Percentiles rank a stretch among this genome's conserved stretches.
These are phyloP conservation scores for Polydrusus cervinus DNA, from an alignment of 2,888 invertebrate species.

Conservation along the genomic window DNA sequence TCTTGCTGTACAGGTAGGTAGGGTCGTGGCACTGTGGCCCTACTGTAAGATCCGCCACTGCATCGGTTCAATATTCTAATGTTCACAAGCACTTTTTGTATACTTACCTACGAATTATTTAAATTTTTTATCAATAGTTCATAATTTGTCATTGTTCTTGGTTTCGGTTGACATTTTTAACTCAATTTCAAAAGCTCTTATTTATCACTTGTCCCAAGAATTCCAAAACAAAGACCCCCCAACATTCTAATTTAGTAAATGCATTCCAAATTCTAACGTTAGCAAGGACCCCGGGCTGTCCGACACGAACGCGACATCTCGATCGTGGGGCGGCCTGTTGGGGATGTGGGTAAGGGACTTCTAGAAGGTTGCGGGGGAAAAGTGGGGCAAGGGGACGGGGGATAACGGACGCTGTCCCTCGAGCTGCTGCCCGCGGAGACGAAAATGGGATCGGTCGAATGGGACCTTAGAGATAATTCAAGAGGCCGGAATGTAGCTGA, in stretches of 20 bases:
- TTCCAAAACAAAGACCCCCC: slow-evolving; percentile 33
- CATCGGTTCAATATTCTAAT: too few species aligned
- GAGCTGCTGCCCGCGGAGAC: slow-evolving; percentile 30
- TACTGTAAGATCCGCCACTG: too few species aligned
- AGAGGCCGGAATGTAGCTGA: slow-evolving; percentile 17
- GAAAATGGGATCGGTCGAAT: slow-evolving; percentile 27
- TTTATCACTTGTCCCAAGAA: background rate
- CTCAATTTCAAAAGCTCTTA: background rate
- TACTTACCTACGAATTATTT: too few species aligned
- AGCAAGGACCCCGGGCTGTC: slow-evolving; percentile 42
- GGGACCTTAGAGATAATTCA: slow-evolving; percentile 18
- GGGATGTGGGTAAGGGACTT: slow-evolving; percentile 17
- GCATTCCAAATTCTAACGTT: slow-evolving; percentile 51
- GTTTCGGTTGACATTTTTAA: background rate
- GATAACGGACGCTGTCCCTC: slow-evolving; percentile 31
- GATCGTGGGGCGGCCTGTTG: slow-evolving; percentile 43
- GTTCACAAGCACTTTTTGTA: too few species aligned
- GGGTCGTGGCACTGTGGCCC: too few species aligned
- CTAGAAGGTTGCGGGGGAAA: background rate
- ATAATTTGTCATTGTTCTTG: too few species aligned
- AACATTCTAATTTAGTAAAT: slow-evolving; percentile 52
- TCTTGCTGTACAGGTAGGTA: too few species aligned
- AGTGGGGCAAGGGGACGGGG: slow-evolving; percentile 15
- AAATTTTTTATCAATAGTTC: too few species aligned
- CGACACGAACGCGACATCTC: slow-evolving; percentile 52